Evolutionary conservation across 2,797 vertebrate genomes (phyloP).

Genomic region (Intellagama lesueurii): DNA sequence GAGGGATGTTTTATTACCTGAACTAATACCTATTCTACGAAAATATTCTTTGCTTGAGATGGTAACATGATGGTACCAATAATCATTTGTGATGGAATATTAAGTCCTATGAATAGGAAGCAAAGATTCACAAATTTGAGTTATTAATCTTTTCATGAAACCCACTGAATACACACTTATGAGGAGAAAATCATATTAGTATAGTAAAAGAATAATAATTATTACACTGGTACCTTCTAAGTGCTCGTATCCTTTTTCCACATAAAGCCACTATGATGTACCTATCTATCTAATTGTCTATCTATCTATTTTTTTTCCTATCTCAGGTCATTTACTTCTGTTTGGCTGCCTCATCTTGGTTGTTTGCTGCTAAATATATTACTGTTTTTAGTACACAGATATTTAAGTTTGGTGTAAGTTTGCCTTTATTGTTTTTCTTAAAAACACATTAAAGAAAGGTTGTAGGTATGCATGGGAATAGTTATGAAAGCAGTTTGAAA

Average conservation of each 20-base stretch:
- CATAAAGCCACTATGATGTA: neutral
- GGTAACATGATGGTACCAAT: constrained; percentile 25
- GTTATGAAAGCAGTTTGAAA: too few species aligned
- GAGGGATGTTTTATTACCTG: constrained; percentile 9
- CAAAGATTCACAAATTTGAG: constrained; percentile 8
- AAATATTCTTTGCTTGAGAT: constrained; percentile 37
- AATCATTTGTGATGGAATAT: constrained; percentile 38
- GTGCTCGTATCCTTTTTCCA: neutral
- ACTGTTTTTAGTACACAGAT: too few species aligned
- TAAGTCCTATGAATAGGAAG: constrained; percentile 19
- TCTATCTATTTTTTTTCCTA: too few species aligned
- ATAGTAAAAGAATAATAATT: neutral
- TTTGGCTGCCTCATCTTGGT: too few species aligned
- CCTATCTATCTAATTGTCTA: too few species aligned
- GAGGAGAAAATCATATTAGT: constrained; percentile 12
- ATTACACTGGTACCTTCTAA: neutral
- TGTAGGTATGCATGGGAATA: too few species aligned
- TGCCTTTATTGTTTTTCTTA: too few species aligned
- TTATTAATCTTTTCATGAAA: constrained; percentile 15
- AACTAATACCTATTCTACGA: constrained; percentile 24
- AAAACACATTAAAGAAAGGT: too few species aligned
- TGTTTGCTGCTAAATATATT: too few species aligned
- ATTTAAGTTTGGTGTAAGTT: too few species aligned
- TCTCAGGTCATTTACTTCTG: too few species aligned
- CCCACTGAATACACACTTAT: neutral